phyloP scores from a whole-genome alignment of 2,888 invertebrate species.

The Pyrrhosoma nymphula region DNA sequence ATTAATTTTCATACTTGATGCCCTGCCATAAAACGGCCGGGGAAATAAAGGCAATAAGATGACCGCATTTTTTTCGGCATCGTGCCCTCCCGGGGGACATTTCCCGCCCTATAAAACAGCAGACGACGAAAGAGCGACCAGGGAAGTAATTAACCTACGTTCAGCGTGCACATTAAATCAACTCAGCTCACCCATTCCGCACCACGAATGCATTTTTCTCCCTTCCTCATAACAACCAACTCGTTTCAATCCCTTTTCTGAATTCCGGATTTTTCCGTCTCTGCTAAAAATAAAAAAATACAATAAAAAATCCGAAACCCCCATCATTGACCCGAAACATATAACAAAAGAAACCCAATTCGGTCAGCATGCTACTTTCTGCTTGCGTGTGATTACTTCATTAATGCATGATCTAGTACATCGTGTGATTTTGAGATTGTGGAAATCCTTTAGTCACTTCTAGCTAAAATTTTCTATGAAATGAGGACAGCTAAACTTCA shows the following conservation, averaged over 20 bases:
- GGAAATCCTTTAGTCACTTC: too few relatives aligned
- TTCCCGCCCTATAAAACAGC: not conserved
- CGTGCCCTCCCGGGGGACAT: not conserved
- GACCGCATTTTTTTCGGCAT: not conserved
- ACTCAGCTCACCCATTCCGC: not conserved
- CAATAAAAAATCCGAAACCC: too few relatives aligned
- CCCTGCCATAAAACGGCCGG: not conserved
- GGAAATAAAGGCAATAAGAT: not conserved
- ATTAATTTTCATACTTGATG: constrained; percentile 11
- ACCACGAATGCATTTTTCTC: not conserved
- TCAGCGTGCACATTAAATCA: constrained; percentile 11
- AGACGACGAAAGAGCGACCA: not conserved
- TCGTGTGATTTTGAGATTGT: too few relatives aligned
- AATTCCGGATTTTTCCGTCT: too few relatives aligned
- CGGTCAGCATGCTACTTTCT: too few relatives aligned
- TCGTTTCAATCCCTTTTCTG: not conserved
- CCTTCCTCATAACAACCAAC: not conserved
- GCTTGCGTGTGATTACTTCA: too few relatives aligned
- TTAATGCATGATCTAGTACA: too few relatives aligned
- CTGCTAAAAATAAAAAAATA: too few relatives aligned
- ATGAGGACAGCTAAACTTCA: too few relatives aligned
- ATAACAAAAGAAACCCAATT: too few relatives aligned
- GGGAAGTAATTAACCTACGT: not conserved
- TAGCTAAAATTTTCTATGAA: too few relatives aligned
- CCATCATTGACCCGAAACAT: too few relatives aligned